Conservation (phyloP, 1,140 invertebrate species). For the Trachelipus rathkii region DNA sequence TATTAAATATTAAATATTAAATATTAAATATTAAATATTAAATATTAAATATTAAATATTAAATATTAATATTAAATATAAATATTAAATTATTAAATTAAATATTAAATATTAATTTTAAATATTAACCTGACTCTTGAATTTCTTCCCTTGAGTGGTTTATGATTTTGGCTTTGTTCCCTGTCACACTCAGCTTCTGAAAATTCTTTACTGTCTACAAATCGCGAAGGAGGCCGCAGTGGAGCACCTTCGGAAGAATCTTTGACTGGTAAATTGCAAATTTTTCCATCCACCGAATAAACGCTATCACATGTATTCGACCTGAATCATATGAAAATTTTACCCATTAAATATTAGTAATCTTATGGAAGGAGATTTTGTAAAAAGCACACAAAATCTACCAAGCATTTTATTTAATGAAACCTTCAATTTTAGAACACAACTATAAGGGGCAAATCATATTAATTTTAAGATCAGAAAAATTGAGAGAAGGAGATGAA, state of each 20-base stretch:
- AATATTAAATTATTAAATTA: not conserved
- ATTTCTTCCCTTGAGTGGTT: slow-evolving; percentile 3
- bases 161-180: not conserved
- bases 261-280: not conserved
- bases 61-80: not conserved
- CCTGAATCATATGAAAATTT: slow-evolving; percentile 3
- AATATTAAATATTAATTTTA: not conserved
- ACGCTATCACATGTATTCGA: slow-evolving; percentile 23
- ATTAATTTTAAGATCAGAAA: too few relatives aligned
- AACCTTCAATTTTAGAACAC: too few relatives aligned
- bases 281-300: slow-evolving; percentile 26
- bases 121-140: not conserved
- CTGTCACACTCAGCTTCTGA: slow-evolving; percentile 24
- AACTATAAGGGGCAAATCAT: too few relatives aligned
- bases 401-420: too few relatives aligned
- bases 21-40: not conserved
- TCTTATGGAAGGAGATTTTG: too few relatives aligned
- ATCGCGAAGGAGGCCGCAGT: slow-evolving; percentile 19
- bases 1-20: not conserved
- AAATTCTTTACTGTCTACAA: slow-evolving; percentile 16
- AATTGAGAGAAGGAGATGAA: too few relatives aligned
- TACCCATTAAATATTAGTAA: too few relatives aligned
- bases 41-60: not conserved
- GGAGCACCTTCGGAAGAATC: not conserved
- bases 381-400: too few relatives aligned